A percentile compares a stretch with the other conserved stretches of the same genome.
These are phyloP conservation scores for Oscheius sp. DNA, from an alignment of 2,888 invertebrate species.

Conservation along the genomic window DNA sequence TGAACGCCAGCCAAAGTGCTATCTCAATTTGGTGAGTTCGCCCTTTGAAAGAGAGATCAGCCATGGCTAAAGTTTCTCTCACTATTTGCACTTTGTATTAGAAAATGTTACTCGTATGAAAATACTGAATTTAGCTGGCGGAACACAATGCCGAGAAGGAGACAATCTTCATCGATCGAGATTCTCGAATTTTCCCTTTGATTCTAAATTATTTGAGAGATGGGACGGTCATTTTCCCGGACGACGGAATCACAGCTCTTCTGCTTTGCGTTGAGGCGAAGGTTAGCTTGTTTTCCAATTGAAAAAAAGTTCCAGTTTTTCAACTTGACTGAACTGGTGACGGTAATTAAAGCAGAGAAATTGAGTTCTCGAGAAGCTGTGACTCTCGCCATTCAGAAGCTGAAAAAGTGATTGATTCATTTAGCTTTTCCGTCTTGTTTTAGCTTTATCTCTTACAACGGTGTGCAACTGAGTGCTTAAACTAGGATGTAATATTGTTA, in stretches of 20 bases:
- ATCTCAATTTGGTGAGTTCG: background rate
- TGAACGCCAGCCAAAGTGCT: background rate
- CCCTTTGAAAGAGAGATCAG: background rate
- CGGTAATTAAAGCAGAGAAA: background rate
- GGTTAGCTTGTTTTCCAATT: background rate
- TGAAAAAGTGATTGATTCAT: background rate
- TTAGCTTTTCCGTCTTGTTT: too few species aligned
- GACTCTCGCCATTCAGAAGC: background rate
- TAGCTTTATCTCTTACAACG: background rate
- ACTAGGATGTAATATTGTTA: background rate
- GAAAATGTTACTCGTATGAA: too few species aligned
- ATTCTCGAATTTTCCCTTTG: background rate
- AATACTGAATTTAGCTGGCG: background rate
- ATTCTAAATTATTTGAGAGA: conserved; percentile 1
- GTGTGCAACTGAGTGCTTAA: background rate
- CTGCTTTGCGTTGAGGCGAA: background rate
- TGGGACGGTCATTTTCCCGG: background rate
- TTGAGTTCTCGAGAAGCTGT: background rate
- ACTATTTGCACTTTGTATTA: too few species aligned
- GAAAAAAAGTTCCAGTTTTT: background rate
- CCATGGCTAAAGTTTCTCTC: too few species aligned
- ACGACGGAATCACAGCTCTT: background rate
- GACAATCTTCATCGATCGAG: background rate
- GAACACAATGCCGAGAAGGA: background rate
- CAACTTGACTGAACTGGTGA: background rate